Evolutionary conservation across 1,140 invertebrate genomes (phyloP), one percentile per base, ranked within the genome.

Genomic region (Atta cephalotes): DNA sequence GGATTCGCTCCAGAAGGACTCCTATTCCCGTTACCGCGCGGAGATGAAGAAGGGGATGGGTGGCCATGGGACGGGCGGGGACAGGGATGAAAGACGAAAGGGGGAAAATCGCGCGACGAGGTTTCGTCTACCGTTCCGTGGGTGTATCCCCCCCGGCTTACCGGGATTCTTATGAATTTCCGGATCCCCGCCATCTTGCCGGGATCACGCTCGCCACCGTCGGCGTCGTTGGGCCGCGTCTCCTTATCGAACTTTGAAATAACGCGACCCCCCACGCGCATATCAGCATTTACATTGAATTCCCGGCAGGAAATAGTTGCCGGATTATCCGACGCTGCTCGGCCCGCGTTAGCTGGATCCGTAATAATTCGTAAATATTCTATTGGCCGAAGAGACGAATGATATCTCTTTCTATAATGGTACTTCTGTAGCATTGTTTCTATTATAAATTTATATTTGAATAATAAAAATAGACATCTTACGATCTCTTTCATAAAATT

Each of bases 101-200:
- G 35, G 77, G 28, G 79, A 35, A 77, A 87, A 62, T 72, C 79
- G 85, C 45, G 31, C 79, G 89, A 85, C 80, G 80, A 72, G 35
- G 58, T 72, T 79, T 63, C 77, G 60, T 71, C 63, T 84, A 84
- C 56, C 28, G 53, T 63, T 84, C 78, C 77, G 72, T 81, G 62
- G 88, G 58, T 79, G 39, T 80, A 90, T 85, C 77, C 70, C 65
- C 31, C 5, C 5, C 5, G 86, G 88, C 74, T 90, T 90, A 60
- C 70, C 68, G 53, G 80, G 86, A 88, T 91, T 91, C 89, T 88
- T 86, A 88, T 72, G 89, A 91, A 90, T 90, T 90, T 85, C 65
- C 68, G 45, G 49, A 31, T 31, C 28, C 76, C 68, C 80, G 89
- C 89, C 89, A 90, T 90, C 60, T 91, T 90, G 86, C 71, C 81